Evolutionary conservation across 1,140 invertebrate genomes (phyloP).

Genomic region (Tetramorium parvispinum): DNA sequence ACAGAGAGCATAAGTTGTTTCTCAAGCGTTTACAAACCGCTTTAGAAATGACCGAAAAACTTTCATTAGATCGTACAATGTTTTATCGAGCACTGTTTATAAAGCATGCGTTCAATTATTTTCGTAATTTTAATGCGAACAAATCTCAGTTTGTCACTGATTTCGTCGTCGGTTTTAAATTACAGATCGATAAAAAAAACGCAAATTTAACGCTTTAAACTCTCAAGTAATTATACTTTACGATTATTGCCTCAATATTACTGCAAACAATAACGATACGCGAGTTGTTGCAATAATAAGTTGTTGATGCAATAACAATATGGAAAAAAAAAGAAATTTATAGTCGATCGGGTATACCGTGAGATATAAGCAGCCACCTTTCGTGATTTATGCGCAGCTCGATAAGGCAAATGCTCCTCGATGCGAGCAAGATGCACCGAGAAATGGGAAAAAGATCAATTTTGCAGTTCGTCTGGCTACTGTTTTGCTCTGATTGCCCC

Average conservation of each 20-base stretch:
- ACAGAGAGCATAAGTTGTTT: background rate
- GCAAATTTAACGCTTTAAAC: background rate
- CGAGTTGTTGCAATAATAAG: background rate
- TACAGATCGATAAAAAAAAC: background rate
- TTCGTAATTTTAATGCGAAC: background rate
- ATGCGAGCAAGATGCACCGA: conserved; percentile 6
- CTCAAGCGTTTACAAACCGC: background rate
- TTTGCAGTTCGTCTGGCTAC: conserved; percentile 13
- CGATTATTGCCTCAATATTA: background rate
- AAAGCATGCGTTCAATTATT: conserved; percentile 16
- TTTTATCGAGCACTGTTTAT: background rate
- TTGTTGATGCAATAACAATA: background rate
- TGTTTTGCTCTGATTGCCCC: conserved; percentile 40
- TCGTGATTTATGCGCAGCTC: conserved; percentile 13
- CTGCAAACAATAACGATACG: background rate
- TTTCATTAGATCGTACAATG: background rate
- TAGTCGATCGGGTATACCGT: background rate
- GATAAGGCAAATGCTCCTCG: conserved; percentile 14
- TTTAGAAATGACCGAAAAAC: conserved; percentile 30
- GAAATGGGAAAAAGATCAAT: background rate
- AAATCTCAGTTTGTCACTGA: background rate
- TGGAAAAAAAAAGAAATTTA: conserved; percentile 29
- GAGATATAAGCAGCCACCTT: conserved; percentile 38
- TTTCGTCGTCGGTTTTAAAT: background rate
- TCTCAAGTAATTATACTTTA: background rate